phyloP scores from a whole-genome alignment of 2,888 invertebrate species.

The Heliconius sara region DNA sequence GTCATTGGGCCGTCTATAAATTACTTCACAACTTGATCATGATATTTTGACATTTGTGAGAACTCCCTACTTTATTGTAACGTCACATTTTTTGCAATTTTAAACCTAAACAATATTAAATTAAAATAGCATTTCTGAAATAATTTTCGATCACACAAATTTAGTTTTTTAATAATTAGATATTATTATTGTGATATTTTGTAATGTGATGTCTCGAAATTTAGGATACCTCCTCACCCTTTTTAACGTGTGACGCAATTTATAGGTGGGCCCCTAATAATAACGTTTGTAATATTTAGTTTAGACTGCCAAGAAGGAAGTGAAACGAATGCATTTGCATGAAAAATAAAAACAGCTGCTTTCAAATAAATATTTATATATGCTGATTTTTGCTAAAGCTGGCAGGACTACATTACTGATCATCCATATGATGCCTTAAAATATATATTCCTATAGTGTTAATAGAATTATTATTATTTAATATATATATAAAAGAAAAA shows the following conservation, averaged over 20 bases:
- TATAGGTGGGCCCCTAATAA: not conserved
- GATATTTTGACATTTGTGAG: not conserved
- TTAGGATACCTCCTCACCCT: not conserved
- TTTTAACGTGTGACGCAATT: not conserved
- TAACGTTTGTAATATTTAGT: not conserved
- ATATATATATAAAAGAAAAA: not conserved
- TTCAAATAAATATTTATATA: not conserved
- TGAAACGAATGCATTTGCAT: not conserved
- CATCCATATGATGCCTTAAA: not conserved
- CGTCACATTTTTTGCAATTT: not conserved
- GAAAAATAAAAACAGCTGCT: not conserved
- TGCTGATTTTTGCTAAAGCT: not conserved
- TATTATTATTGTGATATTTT: not conserved
- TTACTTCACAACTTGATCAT: not conserved
- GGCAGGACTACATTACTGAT: constrained; percentile 1
- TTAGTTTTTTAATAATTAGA: not conserved
- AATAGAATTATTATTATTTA: not conserved
- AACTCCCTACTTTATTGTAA: not conserved
- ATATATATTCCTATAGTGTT: not conserved
- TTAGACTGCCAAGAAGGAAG: not conserved
- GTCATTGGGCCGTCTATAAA: not conserved
- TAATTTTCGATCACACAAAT: too few species aligned
- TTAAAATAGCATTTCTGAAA: too few species aligned
- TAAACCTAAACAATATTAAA: not conserved
- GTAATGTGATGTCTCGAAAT: not conserved